These are phyloP conservation scores for Solen grandis DNA, from an alignment of 1,140 invertebrate species.

Conservation along the genomic window DNA sequence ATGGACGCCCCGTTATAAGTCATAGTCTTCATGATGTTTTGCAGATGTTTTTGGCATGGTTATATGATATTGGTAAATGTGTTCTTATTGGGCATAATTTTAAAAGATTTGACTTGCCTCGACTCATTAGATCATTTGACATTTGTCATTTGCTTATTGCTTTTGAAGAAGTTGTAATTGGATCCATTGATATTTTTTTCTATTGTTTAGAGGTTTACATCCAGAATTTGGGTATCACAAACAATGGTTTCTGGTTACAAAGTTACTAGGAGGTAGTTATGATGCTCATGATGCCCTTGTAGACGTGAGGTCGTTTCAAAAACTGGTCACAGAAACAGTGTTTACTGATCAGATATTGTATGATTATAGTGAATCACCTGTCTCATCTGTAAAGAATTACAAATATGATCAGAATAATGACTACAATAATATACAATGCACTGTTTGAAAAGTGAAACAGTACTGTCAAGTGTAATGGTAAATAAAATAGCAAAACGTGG, in stretches of 20 bases:
- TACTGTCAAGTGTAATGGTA: background rate
- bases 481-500: background rate
- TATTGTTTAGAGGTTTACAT: background rate
- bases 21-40: background rate
- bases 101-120: constrained; percentile 25
- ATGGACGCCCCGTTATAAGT: background rate
- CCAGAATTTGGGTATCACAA: background rate
- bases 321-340: background rate
- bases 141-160: background rate
- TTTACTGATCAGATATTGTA: background rate
- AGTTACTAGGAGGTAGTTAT: background rate
- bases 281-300: background rate
- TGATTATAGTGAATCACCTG: background rate
- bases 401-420: background rate
- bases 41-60: background rate
- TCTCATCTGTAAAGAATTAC: background rate
- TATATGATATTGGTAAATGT: background rate
- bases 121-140: background rate
- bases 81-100: constrained; percentile 29
- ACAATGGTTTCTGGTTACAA: constrained; percentile 1
- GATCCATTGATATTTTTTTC: constrained; percentile 20
- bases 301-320: background rate
- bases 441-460: background rate
- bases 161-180: background rate
- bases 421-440: background rate